Evolutionary conservation across 1,140 invertebrate species (phyloP).

Genomic region (Ceratosolen solmsi): DNA sequence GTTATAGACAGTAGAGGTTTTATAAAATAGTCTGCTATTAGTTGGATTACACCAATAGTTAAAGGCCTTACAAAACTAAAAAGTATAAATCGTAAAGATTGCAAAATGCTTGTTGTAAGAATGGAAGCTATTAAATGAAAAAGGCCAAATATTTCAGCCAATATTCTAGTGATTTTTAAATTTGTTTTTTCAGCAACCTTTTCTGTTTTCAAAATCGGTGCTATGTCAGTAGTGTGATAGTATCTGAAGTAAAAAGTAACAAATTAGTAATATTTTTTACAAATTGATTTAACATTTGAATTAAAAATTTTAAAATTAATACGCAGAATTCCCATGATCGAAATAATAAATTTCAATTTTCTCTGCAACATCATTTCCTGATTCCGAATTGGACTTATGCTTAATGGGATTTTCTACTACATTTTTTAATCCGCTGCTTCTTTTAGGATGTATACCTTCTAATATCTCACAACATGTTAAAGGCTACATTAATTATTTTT

Average conservation of each 20-base stretch:
- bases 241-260: constrained; percentile 63
- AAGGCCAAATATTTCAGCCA: constrained; percentile 79
- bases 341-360: constrained; percentile 80
- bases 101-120: constrained; percentile 77
- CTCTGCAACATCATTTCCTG: constrained; percentile 54
- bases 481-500: constrained; percentile 51
- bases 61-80: constrained; percentile 76
- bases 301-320: constrained; percentile 32
- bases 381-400: neutral
- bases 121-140: constrained; percentile 77
- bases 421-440: neutral
- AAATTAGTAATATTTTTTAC: neutral
- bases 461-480: constrained; percentile 54
- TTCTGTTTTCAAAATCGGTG: constrained; percentile 75
- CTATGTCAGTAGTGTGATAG: constrained; percentile 76
- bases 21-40: constrained; percentile 79
- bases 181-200: constrained; percentile 76
- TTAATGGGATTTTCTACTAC: constrained; percentile 24
- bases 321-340: constrained; percentile 79
- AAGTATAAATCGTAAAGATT: constrained; percentile 75
- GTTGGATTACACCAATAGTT: constrained; percentile 76
- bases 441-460: constrained; percentile 61
- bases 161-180: constrained; percentile 76
- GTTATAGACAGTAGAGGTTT: constrained; percentile 78
- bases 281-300: neutral